phyloP scores from a whole-genome alignment of 2,888 invertebrate species.

The Cataglyphis altisquamis region DNA sequence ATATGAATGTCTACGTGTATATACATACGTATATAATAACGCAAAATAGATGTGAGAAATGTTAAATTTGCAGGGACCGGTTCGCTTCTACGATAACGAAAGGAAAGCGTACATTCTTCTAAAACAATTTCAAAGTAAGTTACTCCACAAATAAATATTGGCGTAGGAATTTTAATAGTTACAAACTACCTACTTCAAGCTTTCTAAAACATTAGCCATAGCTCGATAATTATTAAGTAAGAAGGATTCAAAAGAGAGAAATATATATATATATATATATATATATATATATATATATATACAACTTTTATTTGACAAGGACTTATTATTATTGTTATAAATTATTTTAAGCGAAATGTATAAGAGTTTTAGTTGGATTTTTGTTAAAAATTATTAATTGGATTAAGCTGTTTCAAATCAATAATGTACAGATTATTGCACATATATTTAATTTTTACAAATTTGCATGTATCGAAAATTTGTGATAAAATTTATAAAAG shows the following conservation, averaged over 20 bases:
- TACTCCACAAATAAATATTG: background rate
- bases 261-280: background rate
- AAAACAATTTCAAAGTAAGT: constrained; percentile 93
- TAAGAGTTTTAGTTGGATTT: background rate
- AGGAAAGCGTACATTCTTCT: constrained; percentile 97
- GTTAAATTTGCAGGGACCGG: constrained; percentile 90
- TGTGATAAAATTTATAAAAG: background rate
- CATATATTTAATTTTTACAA: background rate
- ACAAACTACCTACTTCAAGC: background rate
- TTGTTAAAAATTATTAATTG: background rate
- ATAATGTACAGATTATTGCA: background rate
- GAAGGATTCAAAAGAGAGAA: background rate
- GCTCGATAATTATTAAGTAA: background rate
- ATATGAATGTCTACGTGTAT: background rate
- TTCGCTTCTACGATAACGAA: constrained; percentile 97
- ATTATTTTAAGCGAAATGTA: background rate
- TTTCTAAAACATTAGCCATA: background rate
- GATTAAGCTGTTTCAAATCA: background rate
- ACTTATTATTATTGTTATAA: background rate
- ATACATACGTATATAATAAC: background rate
- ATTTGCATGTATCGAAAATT: background rate
- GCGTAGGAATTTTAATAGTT: background rate
- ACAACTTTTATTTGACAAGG: background rate
- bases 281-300: background rate
- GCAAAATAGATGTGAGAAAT: constrained; percentile 33